These are phyloP conservation scores for Eupithecia tripunctaria DNA, from an alignment of 2,888 invertebrate species.

Conservation along the genomic window DNA sequence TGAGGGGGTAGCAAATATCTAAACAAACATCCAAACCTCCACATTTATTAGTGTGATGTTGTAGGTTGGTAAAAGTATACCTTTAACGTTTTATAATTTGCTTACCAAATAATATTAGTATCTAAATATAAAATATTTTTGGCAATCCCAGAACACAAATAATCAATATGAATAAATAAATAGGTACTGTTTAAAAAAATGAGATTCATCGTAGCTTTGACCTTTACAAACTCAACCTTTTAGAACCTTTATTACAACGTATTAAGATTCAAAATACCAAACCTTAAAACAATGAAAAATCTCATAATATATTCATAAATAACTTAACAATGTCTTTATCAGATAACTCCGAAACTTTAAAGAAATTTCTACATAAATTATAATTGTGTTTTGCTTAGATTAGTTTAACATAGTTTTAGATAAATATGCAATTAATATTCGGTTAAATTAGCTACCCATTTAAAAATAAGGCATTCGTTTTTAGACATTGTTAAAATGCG, in stretches of 20 bases:
- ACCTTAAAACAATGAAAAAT: slow-evolving; percentile 31
- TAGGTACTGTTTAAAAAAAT: background rate
- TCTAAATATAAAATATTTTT: background rate
- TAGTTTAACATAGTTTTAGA: slow-evolving; percentile 24
- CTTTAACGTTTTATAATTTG: too few species aligned
- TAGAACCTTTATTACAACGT: slow-evolving; percentile 26
- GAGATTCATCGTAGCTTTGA: background rate
- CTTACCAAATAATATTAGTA: too few species aligned
- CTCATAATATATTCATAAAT: slow-evolving; percentile 45
- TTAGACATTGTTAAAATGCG: background rate
- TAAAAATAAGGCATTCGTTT: background rate
- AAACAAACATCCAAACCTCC: background rate
- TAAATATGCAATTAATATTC: slow-evolving; percentile 23
- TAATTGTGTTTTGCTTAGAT: slow-evolving; percentile 24
- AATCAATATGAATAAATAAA: background rate
- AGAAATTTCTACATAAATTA: slow-evolving; percentile 22
- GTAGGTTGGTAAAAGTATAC: too few species aligned
- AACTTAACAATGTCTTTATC: slow-evolving; percentile 44
- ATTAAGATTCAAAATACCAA: slow-evolving; percentile 33
- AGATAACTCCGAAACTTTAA: slow-evolving; percentile 36
- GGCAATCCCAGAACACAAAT: background rate
- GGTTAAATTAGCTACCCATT: background rate
- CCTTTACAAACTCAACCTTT: background rate
- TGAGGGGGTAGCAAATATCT: background rate
- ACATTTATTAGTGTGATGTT: background rate